Percentiles rank a stretch among this genome's conserved stretches.
phyloP scores from a whole-genome alignment of 2,113 vertebrate species.

The Boleophthalmus pectinirostris region DNA sequence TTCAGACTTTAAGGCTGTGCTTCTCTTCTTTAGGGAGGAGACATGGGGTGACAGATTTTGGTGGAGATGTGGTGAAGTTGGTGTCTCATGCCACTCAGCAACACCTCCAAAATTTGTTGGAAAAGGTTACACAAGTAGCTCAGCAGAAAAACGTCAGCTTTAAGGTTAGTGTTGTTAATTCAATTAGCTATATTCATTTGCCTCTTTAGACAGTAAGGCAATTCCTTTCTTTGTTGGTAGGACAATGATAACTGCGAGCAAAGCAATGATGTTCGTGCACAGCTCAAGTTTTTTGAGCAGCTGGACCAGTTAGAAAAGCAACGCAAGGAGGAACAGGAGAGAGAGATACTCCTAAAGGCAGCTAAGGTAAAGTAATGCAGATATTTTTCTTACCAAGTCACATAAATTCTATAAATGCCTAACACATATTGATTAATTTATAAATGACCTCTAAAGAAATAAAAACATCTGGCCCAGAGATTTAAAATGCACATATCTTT shows the following conservation, averaged over 20 bases:
- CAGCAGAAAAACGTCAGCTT: constrained; percentile 92
- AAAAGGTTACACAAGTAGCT: constrained; percentile 90
- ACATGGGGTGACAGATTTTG: constrained; percentile 89
- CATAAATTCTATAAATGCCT: background rate
- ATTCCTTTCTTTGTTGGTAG: constrained; percentile 62
- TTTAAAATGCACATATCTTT: background rate
- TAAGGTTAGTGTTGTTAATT: constrained; percentile 77
- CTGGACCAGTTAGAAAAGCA: constrained; percentile 97
- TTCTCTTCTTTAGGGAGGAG: constrained; percentile 81
- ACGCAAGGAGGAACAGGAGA: constrained; percentile 93
- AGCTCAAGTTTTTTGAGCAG: constrained; percentile 96
- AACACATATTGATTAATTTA: background rate
- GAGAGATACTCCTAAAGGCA: constrained; percentile 95
- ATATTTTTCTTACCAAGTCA: background rate
- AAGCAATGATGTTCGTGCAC: constrained; percentile 87
- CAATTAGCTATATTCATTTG: background rate
- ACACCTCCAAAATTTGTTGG: constrained; percentile 88
- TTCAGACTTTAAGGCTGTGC: background rate
- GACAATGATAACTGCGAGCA: constrained; percentile 91
- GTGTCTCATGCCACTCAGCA: constrained; percentile 95
- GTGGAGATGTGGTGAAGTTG: constrained; percentile 88
- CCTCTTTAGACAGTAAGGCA: background rate
- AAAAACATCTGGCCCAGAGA: background rate
- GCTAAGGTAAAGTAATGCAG: constrained; percentile 82
- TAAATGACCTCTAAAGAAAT: background rate